Conservation (phyloP, 2,888 invertebrate species). For the Vannuccia rotundouncinata region DNA sequence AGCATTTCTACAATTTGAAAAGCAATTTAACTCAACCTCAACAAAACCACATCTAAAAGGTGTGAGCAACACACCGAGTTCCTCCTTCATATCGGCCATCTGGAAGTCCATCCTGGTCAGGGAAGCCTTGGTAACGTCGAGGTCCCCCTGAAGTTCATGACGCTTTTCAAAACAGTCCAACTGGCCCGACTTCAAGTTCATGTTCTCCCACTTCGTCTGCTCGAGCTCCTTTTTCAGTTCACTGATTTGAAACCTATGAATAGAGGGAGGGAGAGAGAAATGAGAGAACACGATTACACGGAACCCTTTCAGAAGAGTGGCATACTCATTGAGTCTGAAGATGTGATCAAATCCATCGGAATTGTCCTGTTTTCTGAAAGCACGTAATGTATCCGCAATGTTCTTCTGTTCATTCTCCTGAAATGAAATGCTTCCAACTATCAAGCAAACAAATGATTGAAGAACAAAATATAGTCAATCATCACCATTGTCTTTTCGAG, state of each 20-base stretch:
- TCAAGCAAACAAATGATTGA: too few species aligned
- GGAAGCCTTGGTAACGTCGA: neutral
- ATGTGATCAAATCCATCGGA: too few species aligned
- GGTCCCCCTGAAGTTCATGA: neutral
- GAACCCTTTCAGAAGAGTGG: too few species aligned
- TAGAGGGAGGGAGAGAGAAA: neutral
- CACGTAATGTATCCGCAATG: neutral
- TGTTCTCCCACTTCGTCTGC: neutral
- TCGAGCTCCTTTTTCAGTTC: neutral
- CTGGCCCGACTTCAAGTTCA: neutral
- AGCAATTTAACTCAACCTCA: too few species aligned
- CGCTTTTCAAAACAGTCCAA: neutral
- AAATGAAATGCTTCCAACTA: too few species aligned
- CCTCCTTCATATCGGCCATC: neutral
- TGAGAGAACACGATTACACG: too few species aligned
- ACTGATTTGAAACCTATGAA: neutral
- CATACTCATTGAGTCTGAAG: too few species aligned
- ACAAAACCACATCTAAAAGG: too few species aligned
- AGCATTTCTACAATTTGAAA: too few species aligned
- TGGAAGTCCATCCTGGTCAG: neutral
- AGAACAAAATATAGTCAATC: neutral
- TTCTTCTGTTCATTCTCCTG: neutral
- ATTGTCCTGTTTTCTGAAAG: neutral
- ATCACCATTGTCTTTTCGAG: neutral
- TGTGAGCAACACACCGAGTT: neutral